Conservation (phyloP, 2,888 invertebrate species). For the Dolichomitus sp. region DNA sequence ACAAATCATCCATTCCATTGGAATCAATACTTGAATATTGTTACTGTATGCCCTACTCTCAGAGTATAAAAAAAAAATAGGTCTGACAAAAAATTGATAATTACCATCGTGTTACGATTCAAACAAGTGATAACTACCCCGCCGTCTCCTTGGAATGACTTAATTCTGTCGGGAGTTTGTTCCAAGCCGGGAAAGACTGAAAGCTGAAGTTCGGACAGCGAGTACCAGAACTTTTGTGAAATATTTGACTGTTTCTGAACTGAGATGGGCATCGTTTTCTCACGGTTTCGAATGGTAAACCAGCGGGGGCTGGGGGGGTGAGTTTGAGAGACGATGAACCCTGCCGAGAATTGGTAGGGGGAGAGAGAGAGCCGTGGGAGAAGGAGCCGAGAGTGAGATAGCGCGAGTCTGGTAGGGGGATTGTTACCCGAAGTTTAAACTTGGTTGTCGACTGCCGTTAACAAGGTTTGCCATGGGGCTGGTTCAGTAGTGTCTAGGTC, state of each 20-base stretch:
- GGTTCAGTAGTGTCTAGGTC: constrained; percentile 86
- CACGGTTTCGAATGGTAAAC: constrained; percentile 59
- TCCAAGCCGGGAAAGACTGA: constrained; percentile 3
- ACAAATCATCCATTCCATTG: no score
- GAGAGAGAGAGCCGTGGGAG: constrained; percentile 67
- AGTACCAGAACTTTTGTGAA: constrained; percentile 62
- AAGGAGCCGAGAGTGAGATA: constrained; percentile 62
- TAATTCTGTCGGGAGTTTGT: not conserved
- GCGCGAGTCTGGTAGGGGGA: constrained; percentile 79
- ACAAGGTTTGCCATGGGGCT: constrained; percentile 85
- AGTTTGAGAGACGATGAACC: constrained; percentile 66
- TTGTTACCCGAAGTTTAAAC: constrained; percentile 86
- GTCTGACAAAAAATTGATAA: not conserved
- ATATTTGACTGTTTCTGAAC: constrained; percentile 61
- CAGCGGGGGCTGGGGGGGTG: constrained; percentile 47
- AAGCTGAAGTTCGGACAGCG: constrained; percentile 45
- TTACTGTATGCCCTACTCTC: no score
- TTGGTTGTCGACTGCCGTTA: constrained; percentile 86
- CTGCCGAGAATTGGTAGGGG: constrained; percentile 53
- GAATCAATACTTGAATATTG: no score
- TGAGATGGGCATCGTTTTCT: constrained; percentile 60
- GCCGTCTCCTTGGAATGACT: not conserved
- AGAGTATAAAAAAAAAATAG: not conserved
- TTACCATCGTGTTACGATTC: not conserved
- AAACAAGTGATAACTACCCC: constrained; percentile 10